Percentiles rank a stretch among this genome's conserved stretches.
Conservation (phyloP, 2,797 vertebrate genomes). For the Anguilla megastoma region DNA sequence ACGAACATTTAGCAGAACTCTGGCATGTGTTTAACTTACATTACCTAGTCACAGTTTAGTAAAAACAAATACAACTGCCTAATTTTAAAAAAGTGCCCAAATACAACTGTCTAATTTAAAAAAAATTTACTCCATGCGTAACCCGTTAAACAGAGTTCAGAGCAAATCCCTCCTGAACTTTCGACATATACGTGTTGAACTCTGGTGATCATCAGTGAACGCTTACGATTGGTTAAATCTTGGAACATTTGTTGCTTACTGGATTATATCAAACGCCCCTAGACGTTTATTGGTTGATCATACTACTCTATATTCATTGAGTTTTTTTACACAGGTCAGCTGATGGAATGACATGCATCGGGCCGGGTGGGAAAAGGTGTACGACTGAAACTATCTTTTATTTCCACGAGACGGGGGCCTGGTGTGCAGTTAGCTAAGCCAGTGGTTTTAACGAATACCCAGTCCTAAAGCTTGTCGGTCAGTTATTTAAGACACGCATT, state of each 20-base stretch:
- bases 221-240: constrained; percentile 41
- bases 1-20: not conserved
- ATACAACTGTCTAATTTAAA: too few relatives aligned
- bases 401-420: not conserved
- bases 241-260: constrained; percentile 20
- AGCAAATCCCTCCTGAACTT: constrained; percentile 2
- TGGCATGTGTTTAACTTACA: not conserved
- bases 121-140: not conserved
- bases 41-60: not conserved
- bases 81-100: not conserved
- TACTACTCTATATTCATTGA: not conserved
- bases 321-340: constrained; percentile 23
- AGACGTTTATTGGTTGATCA: constrained; percentile 38
- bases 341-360: constrained; percentile 30
- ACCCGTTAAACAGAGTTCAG: not conserved
- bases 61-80: not conserved
- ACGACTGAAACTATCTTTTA: not conserved
- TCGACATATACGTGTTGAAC: not conserved
- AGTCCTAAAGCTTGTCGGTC: not conserved
- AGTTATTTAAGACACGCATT: not conserved
- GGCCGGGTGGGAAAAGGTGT: constrained; percentile 14
- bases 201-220: constrained; percentile 39
- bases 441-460: not conserved
- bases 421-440: not conserved
- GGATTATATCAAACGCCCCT: constrained; percentile 17